phyloP scores from a whole-genome alignment of 2,797 vertebrate species.

The Xiphorhynchus erythropygius region DNA sequence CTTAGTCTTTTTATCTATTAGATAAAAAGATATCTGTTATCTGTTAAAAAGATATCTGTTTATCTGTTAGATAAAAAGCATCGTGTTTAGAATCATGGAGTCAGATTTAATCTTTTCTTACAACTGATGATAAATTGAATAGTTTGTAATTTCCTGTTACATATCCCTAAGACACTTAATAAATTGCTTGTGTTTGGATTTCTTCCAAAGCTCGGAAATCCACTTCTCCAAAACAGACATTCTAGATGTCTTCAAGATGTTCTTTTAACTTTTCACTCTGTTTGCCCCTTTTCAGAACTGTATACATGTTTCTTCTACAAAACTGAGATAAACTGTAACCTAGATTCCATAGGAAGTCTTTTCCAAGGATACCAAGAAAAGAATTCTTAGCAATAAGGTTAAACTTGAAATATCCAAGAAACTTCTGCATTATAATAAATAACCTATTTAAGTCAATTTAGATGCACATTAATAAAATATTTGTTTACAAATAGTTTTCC shows the following conservation, averaged over 20 bases:
- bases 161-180: neutral
- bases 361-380: neutral
- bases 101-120: neutral
- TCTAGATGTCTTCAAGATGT: neutral
- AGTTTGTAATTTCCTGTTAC: neutral
- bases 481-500: neutral
- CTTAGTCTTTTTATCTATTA: neutral
- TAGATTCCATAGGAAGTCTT: neutral
- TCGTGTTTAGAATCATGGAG: neutral
- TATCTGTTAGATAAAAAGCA: neutral
- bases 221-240: neutral
- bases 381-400: neutral
- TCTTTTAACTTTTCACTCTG: neutral
- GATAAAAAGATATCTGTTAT: neutral
- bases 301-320: neutral
- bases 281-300: neutral
- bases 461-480: neutral
- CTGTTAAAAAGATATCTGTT: neutral
- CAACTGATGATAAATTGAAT: neutral
- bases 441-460: neutral
- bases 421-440: neutral
- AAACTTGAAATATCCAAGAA: neutral
- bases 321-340: neutral
- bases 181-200: neutral
- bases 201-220: neutral